Percentiles rank a stretch among this genome's conserved stretches.
These are phyloP conservation scores for Platanista minor DNA, from an alignment of 2,113 vertebrate species.

Conservation along the genomic window DNA sequence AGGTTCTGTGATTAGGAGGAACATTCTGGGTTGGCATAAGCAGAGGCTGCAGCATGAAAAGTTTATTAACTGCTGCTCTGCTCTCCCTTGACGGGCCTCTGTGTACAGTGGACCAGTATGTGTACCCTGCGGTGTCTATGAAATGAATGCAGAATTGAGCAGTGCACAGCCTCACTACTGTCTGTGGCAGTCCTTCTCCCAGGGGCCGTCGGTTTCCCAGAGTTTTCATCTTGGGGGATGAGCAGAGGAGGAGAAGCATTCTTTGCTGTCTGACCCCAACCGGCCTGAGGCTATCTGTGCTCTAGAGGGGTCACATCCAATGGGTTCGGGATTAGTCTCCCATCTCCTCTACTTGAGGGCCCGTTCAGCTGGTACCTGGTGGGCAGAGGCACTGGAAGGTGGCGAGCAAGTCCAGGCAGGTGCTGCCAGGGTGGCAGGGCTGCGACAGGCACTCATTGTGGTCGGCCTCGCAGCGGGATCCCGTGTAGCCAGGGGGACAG, in stretches of 20 bases:
- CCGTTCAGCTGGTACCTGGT: slow-evolving; percentile 61
- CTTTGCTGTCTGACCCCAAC: neutral
- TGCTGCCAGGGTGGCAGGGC: slow-evolving; percentile 72
- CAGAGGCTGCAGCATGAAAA: neutral
- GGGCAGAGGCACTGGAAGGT: slow-evolving; percentile 77
- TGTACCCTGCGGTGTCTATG: accelerated
- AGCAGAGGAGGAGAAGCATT: neutral
- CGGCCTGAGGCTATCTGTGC: neutral
- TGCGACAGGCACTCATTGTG: slow-evolving; percentile 77
- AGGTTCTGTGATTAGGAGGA: neutral
- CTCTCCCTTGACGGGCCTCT: neutral
- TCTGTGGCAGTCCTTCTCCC: neutral
- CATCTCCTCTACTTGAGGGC: neutral
- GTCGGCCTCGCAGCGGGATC: slow-evolving; percentile 72
- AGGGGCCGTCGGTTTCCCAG: accelerated
- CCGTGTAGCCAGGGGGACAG: slow-evolving; percentile 75
- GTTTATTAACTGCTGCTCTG: neutral
- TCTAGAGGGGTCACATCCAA: neutral
- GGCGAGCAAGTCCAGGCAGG: slow-evolving; percentile 75
- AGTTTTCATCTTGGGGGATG: neutral
- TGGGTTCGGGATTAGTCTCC: neutral
- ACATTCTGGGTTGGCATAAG: neutral
- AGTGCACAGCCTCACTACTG: neutral
- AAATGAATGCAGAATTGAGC: neutral
- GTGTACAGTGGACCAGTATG: neutral